phyloP scores from a whole-genome alignment of 2,888 invertebrate genomes.

The Stenurella melanura region DNA sequence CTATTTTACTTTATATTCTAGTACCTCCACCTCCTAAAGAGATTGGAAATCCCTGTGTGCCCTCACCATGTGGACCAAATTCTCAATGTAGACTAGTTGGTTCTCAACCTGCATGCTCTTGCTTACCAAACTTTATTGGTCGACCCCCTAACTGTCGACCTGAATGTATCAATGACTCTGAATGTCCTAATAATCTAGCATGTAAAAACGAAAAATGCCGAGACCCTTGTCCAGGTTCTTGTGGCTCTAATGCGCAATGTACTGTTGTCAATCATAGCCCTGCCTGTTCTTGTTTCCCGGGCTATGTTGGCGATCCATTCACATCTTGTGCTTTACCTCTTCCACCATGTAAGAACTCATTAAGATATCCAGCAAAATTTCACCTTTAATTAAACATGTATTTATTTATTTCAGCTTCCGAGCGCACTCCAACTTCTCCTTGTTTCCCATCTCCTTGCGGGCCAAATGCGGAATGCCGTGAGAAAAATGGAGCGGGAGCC shows the following conservation, averaged over 20 bases:
- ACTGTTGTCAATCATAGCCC: constrained; percentile 89
- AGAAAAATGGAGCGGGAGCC: constrained; percentile 89
- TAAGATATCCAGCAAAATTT: not conserved
- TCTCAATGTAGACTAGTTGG: constrained; percentile 88
- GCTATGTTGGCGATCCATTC: constrained; percentile 87
- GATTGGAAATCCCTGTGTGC: constrained; percentile 82
- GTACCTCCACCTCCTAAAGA: constrained; percentile 70
- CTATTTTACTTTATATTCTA: constrained; percentile 62
- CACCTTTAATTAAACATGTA: constrained; percentile 17
- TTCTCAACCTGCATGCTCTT: constrained; percentile 90
- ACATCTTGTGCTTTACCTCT: constrained; percentile 73
- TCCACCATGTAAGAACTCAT: constrained; percentile 68
- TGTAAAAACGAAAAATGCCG: constrained; percentile 88
- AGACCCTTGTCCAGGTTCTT: constrained; percentile 88
- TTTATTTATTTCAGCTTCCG: constrained; percentile 75
- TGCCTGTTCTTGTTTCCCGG: constrained; percentile 87
- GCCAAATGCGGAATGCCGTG: constrained; percentile 88
- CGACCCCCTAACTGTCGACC: constrained; percentile 91
- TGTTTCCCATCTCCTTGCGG: constrained; percentile 91
- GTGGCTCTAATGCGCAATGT: constrained; percentile 88
- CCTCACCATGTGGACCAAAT: constrained; percentile 89
- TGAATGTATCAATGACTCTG: constrained; percentile 86
- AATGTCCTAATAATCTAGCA: constrained; percentile 87
- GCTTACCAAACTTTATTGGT: constrained; percentile 86
- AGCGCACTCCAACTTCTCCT: constrained; percentile 81